These are phyloP conservation scores for Epinephelus lanceolatus DNA, from an alignment of 2,113 vertebrate genomes.

Conservation along the genomic window DNA sequence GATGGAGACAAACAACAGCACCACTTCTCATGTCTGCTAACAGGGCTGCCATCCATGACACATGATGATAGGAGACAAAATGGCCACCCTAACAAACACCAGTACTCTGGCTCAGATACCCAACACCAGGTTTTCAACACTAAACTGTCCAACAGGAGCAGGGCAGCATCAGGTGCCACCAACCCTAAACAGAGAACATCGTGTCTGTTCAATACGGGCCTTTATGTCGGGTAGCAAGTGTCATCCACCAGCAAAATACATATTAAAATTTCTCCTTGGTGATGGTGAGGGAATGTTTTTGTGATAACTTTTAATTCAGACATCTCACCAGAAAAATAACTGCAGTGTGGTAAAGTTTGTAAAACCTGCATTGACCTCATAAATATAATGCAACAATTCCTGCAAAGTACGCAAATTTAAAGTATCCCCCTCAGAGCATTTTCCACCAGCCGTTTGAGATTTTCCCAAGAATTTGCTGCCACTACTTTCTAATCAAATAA, in stretches of 20 bases:
- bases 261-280: not conserved
- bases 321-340: not conserved
- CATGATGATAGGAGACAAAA: conserved; percentile 79
- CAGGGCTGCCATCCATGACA: conserved; percentile 62
- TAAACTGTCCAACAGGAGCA: conserved; percentile 1
- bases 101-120: conserved; percentile 40
- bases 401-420: too few relatives aligned
- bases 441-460: not conserved
- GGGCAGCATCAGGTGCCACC: conserved; percentile 26
- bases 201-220: not conserved
- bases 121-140: conserved; percentile 38
- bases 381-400: too few relatives aligned
- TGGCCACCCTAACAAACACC: conserved; percentile 75
- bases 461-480: not conserved
- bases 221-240: not conserved
- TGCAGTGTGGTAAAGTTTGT: not conserved
- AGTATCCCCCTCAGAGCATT: too few relatives aligned
- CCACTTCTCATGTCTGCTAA: conserved; percentile 62
- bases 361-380: not conserved
- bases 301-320: not conserved
- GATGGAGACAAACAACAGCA: conserved; percentile 70
- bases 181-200: not conserved
- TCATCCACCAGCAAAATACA: not conserved
- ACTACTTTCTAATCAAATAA: not conserved
- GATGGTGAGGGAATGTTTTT: not conserved